phyloP scores from a whole-genome alignment of 2,113 vertebrate species.

The Aspiorhynchus laticeps region DNA sequence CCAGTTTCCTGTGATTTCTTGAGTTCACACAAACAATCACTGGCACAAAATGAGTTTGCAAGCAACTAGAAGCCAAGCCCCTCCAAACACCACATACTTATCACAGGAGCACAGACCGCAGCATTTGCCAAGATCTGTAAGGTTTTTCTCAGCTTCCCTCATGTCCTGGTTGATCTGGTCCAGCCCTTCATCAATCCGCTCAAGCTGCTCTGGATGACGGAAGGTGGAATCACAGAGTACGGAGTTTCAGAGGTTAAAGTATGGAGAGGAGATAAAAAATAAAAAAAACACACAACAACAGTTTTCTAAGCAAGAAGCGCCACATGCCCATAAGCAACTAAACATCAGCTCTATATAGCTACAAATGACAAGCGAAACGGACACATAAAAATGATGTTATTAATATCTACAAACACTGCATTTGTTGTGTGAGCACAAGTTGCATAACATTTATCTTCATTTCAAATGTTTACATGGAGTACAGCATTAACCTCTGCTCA shows the following conservation, averaged over 20 bases:
- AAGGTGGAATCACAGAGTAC: constrained; percentile 16
- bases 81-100: constrained; percentile 71
- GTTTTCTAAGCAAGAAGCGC: not conserved
- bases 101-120: constrained; percentile 82
- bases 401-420: not conserved
- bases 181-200: constrained; percentile 80
- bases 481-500: constrained; percentile 18
- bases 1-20: constrained; percentile 14
- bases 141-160: constrained; percentile 85
- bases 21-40: not conserved
- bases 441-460: not conserved
- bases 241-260: constrained; percentile 20
- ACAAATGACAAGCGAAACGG: not conserved
- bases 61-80: constrained; percentile 17
- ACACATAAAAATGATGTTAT: not conserved
- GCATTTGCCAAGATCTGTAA: constrained; percentile 81
- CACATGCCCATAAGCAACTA: constrained; percentile 2
- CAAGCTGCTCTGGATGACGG: constrained; percentile 77
- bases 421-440: constrained; percentile 6
- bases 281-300: not conserved
- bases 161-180: constrained; percentile 85
- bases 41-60: constrained; percentile 18
- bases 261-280: not conserved
- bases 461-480: not conserved
- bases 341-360: not conserved